Base-by-base conservation (phyloP, 1,140 invertebrate genomes). In the Lepidurus couesii region DNA sequence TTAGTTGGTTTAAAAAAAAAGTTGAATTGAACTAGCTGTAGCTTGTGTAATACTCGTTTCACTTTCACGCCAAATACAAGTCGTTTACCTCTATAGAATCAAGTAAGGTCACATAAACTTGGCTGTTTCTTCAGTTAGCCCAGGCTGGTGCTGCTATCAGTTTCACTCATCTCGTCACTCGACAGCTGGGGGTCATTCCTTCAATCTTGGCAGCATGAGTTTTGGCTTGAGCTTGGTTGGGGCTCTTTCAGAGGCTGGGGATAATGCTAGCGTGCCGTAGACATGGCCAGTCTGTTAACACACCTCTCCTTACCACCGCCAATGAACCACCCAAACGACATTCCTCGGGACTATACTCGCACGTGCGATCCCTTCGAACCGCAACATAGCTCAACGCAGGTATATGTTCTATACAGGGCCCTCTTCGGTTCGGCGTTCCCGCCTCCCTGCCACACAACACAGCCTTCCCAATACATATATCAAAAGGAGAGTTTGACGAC, bases 181-280 rank as follows among this genome's bases (percentile, higher is more conserved):
- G 53, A 65, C 53, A 65, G 53, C n/a, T 65, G 53, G 53, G 53
- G 53, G 53, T 65, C 53, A 65, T 65, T 65, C 53, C 53, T 65
- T 65, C 53, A 65, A 65, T 65, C 53, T 16, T 16, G 53, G 16
- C 53, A n/a, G 13, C 13, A 7, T n/a, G 53, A 65, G 53, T 65
- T 65, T 65, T 65, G 53, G 21, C 53, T 65, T 21, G 8, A 16
- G 21, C 53, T 65, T 65, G 53, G 53, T 65, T 65, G 53, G 53
- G 53, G 53, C 53, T 65, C 53, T 65, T 65, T 65, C 53, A 65
- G 16, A 65, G 21, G 21, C 16, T 65, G 21, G 53, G n/a, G 53
- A 65, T 9, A 65, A 65, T 21, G 53, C 13, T 65, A 21, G 53
- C 53, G 16, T 65, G 53, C 9, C 53, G 53, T 16, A 65, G 53